These are phyloP conservation scores for Speoplatyrhinus poulsoni DNA, from an alignment of 2,113 vertebrate species.

Conservation along the genomic window DNA sequence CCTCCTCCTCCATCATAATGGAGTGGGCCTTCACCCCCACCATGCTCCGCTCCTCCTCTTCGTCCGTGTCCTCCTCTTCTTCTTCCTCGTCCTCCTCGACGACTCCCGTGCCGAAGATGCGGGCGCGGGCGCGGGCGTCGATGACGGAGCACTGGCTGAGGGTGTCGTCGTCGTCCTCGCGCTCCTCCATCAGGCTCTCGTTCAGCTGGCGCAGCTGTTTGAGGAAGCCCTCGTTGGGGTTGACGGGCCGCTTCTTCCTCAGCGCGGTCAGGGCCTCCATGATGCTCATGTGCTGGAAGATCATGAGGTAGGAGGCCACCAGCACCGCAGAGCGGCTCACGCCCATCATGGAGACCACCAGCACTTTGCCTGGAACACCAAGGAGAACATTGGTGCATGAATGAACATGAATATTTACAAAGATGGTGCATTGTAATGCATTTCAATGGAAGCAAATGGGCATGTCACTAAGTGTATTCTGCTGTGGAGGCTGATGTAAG, in stretches of 20 bases:
- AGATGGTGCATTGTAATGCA: too few relatives aligned
- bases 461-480: too few relatives aligned
- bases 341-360: constrained; percentile 96
- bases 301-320: constrained; percentile 95
- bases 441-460: too few relatives aligned
- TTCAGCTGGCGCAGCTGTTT: constrained; percentile 93
- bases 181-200: constrained; percentile 87
- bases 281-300: constrained; percentile 92
- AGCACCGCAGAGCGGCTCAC: constrained; percentile 88
- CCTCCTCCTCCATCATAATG: constrained; percentile 83
- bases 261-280: constrained; percentile 88
- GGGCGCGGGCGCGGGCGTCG: constrained; percentile 58
- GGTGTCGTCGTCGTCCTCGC: constrained; percentile 75
- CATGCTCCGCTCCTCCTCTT: constrained; percentile 64
- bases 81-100: constrained; percentile 40
- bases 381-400: background rate
- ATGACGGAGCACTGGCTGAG: constrained; percentile 82
- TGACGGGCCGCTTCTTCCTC: constrained; percentile 87
- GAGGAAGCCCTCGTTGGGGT: constrained; percentile 92
- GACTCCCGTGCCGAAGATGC: constrained; percentile 46
- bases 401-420: too few relatives aligned
- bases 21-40: constrained; percentile 59
- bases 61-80: constrained; percentile 35
- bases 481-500: too few relatives aligned
- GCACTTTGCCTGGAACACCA: constrained; percentile 83